phyloP scores from a whole-genome alignment of 2,888 invertebrate species.

The Electrophaes corylata region DNA sequence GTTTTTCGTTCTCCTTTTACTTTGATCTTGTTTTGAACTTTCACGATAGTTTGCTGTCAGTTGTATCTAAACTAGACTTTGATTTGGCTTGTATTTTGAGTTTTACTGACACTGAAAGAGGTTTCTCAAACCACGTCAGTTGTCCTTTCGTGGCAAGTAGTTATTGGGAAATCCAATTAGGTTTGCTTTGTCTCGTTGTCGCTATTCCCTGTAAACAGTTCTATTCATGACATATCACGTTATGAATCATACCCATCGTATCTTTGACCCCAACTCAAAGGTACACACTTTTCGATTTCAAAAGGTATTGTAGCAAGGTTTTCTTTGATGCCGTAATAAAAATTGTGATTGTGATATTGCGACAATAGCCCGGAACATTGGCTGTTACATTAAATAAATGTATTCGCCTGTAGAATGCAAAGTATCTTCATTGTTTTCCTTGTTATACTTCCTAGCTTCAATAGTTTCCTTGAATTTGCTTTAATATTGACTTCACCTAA shows the following conservation, averaged over 20 bases:
- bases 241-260: constrained; percentile 5
- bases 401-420: constrained; percentile 11
- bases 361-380: constrained; percentile 29
- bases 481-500: constrained; percentile 21
- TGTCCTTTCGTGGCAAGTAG: background rate
- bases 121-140: background rate
- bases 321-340: constrained; percentile 17
- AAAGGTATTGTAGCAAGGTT: constrained; percentile 15
- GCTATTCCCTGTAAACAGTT: constrained; percentile 13
- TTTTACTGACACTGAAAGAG: background rate
- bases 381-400: constrained; percentile 16
- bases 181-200: constrained; percentile 11
- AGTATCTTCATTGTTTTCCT: constrained; percentile 25
- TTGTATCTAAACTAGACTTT: background rate
- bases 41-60: background rate
- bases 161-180: constrained; percentile 19
- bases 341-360: constrained; percentile 18
- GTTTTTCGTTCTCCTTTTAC: constrained; percentile 4
- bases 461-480: constrained; percentile 17
- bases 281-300: constrained; percentile 6
- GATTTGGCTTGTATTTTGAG: background rate
- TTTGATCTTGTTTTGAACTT: background rate
- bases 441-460: constrained; percentile 24
- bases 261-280: constrained; percentile 12
- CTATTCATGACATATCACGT: background rate